Percentiles rank a stretch among this genome's conserved stretches.
phyloP scores from a whole-genome alignment of 2,797 vertebrate species.

The Hozukius guyotensis region DNA sequence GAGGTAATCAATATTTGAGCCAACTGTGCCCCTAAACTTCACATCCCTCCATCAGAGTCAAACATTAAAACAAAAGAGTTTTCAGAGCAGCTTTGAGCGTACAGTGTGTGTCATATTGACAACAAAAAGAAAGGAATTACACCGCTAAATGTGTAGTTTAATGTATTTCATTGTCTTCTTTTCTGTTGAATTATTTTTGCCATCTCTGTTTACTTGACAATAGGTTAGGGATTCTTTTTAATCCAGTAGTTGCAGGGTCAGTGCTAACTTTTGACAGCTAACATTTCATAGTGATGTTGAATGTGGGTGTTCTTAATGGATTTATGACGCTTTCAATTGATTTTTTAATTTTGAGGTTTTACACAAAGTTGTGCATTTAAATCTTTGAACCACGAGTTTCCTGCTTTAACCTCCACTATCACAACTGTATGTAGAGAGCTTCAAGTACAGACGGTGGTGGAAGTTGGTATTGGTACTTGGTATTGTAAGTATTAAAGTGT shows the following conservation, averaged over 20 bases:
- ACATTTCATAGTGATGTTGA: background rate
- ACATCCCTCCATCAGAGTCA: conserved; percentile 51
- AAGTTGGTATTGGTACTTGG: no score
- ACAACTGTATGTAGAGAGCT: background rate
- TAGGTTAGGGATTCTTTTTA: background rate
- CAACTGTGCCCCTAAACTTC: conserved; percentile 70
- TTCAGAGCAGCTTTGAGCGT: conserved; percentile 60
- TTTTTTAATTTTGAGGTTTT: background rate
- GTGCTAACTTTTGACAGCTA: background rate
- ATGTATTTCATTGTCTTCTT: conserved; percentile 15
- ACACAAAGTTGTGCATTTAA: background rate
- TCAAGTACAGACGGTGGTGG: background rate
- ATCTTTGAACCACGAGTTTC: background rate
- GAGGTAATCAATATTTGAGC: conserved; percentile 74
- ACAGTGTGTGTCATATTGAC: conserved; percentile 40
- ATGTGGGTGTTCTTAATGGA: background rate
- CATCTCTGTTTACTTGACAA: background rate
- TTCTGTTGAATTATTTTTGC: conserved; percentile 7
- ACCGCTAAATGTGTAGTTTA: conserved; percentile 19
- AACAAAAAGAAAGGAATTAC: conserved; percentile 59
- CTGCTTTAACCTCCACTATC: background rate
- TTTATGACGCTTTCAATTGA: background rate
- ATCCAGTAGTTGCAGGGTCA: background rate
- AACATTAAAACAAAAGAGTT: conserved; percentile 64
- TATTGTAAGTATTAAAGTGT: background rate